Conservation (phyloP, 2,113 vertebrate genomes). For the Colius striatus region DNA sequence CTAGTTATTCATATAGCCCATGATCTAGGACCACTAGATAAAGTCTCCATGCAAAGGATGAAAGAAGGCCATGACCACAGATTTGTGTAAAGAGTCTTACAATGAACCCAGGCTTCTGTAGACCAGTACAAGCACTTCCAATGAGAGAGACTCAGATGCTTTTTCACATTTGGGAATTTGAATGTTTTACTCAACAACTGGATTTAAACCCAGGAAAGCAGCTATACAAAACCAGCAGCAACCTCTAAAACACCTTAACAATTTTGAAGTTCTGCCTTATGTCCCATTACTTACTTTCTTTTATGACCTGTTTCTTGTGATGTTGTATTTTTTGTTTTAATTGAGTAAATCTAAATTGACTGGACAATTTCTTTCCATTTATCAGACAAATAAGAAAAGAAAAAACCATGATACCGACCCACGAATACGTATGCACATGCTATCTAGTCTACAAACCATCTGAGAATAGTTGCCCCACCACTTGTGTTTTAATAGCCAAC, state of each 20-base stretch:
- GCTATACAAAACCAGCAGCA: background rate
- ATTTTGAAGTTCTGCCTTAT: background rate
- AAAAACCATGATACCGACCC: background rate
- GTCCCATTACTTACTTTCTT: background rate
- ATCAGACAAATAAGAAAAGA: background rate
- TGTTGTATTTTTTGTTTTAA: background rate
- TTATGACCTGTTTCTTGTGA: background rate
- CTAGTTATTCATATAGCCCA: background rate
- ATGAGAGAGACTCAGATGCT: background rate
- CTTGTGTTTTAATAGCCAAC: background rate
- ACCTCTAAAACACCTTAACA: background rate
- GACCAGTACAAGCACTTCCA: background rate
- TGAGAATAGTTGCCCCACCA: background rate
- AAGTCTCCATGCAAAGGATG: background rate
- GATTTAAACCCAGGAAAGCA: background rate
- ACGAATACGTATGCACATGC: accelerated
- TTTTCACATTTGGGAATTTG: background rate
- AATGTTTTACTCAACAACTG: background rate
- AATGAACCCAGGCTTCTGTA: background rate
- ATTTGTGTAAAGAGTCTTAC: background rate
- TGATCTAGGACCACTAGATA: background rate
- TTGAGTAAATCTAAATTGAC: background rate
- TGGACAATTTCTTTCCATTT: background rate
- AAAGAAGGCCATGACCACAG: background rate
- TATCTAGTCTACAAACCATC: background rate